A percentile compares a stretch with the other conserved stretches of the same genome.
Conservation (phyloP, 2,113 vertebrate genomes). For the Osmerus mordax region DNA sequence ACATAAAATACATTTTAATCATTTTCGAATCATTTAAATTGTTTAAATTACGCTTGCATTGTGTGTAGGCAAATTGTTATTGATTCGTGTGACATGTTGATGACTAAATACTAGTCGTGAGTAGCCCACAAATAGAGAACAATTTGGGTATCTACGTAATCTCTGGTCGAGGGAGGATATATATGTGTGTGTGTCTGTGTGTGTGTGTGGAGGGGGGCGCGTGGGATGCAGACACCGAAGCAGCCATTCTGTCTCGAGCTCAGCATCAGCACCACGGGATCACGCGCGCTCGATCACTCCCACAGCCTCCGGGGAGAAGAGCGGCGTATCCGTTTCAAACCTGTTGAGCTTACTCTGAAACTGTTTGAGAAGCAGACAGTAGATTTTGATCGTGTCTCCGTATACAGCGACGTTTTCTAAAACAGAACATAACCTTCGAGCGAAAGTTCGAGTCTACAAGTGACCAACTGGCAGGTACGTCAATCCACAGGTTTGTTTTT, state of each 20-base stretch:
- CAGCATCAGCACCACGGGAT: conserved; percentile 34
- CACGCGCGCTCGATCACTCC: background rate
- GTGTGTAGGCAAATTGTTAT: background rate
- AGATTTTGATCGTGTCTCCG: background rate
- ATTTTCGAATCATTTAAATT: background rate
- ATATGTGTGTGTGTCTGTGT: background rate
- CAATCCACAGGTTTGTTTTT: conserved; percentile 27
- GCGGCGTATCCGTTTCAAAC: background rate
- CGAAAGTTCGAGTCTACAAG: background rate
- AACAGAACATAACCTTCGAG: background rate
- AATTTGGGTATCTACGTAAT: background rate
- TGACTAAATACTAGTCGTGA: conserved; percentile 2
- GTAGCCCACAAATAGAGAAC: background rate
- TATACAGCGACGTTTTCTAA: background rate
- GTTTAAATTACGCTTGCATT: background rate
- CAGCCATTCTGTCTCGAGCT: conserved; percentile 21
- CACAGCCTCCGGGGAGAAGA: background rate
- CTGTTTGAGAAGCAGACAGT: background rate
- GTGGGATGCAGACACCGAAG: conserved; percentile 13
- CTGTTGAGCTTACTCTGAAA: background rate
- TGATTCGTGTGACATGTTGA: background rate
- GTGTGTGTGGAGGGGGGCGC: background rate
- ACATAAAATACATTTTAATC: background rate
- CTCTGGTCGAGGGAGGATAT: background rate
- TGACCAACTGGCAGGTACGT: conserved; percentile 24